A percentile compares a stretch with the other conserved stretches of the same genome.
Evolutionary conservation across 2,888 invertebrate genomes (phyloP).

Genomic region (Venusia cambrica): DNA sequence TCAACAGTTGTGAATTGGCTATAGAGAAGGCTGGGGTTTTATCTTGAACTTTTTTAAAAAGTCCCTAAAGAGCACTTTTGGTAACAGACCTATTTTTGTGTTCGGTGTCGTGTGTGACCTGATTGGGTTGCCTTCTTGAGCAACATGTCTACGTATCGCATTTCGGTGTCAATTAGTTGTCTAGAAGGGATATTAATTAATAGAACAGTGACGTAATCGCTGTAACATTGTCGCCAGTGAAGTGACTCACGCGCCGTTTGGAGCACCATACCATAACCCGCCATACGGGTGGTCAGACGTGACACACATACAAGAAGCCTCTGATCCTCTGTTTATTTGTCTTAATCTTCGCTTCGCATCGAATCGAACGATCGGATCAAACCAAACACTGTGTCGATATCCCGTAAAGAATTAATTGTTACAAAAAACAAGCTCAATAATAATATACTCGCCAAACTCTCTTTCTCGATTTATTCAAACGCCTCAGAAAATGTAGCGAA

Average conservation of each 20-base stretch:
- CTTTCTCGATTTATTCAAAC: constrained; percentile 26
- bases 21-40: constrained; percentile 12
- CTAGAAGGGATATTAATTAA: constrained; percentile 33
- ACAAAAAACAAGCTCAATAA: constrained; percentile 5
- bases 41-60: constrained; percentile 16
- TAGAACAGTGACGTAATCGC: constrained; percentile 35
- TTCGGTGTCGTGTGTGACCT: constrained; percentile 18
- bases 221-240: constrained; percentile 33
- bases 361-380: neutral
- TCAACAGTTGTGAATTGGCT: constrained; percentile 12
- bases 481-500: constrained; percentile 37
- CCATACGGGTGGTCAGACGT: constrained; percentile 38
- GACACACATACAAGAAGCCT: constrained; percentile 34
- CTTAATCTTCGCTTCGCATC: constrained; percentile 10
- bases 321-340: constrained; percentile 21
- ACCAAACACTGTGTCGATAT: neutral
- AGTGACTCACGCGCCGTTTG: constrained; percentile 39
- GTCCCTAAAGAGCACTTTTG: constrained; percentile 7
- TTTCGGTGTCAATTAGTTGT: constrained; percentile 22
- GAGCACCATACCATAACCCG: constrained; percentile 32
- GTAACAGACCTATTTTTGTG: constrained; percentile 6
- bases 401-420: neutral
- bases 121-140: constrained; percentile 23
- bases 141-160: constrained; percentile 21
- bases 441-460: constrained; percentile 1